These are phyloP conservation scores for Acleris holmiana DNA, from an alignment of 2,888 invertebrate genomes.

Conservation along the genomic window DNA sequence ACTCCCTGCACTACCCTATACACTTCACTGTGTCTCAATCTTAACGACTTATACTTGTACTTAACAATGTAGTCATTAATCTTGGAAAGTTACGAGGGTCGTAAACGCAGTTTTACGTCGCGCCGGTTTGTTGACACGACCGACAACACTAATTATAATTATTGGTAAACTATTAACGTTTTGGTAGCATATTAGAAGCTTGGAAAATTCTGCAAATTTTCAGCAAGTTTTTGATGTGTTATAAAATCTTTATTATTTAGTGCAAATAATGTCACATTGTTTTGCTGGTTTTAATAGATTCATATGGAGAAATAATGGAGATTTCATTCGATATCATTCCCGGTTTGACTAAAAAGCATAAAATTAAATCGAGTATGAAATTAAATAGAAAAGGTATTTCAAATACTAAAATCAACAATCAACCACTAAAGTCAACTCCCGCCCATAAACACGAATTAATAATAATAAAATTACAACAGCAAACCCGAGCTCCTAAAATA, in stretches of 20 bases:
- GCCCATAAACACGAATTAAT: background rate
- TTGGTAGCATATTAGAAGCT: conserved; percentile 1
- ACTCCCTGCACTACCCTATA: background rate
- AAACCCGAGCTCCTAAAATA: background rate
- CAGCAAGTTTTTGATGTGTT: no score
- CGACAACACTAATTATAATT: conserved; percentile 21
- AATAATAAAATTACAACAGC: background rate
- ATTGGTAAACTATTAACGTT: conserved; percentile 16
- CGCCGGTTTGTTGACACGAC: conserved; percentile 17
- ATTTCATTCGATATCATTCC: no score
- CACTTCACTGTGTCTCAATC: background rate
- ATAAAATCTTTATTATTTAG: no score
- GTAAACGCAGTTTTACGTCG: conserved; percentile 32
- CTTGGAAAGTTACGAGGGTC: conserved; percentile 32
- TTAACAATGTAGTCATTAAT: conserved; percentile 35
- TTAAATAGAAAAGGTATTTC: no score
- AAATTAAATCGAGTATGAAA: no score
- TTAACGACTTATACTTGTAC: conserved; percentile 22
- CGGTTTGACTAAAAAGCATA: no score
- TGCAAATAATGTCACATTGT: no score
- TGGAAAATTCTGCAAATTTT: no score
- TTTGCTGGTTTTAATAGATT: no score
- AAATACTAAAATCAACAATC: no score
- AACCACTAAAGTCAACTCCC: no score
- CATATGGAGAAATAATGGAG: no score